Evolutionary conservation across 1,140 invertebrate species (phyloP).

Genomic region (Heliconius congener): DNA sequence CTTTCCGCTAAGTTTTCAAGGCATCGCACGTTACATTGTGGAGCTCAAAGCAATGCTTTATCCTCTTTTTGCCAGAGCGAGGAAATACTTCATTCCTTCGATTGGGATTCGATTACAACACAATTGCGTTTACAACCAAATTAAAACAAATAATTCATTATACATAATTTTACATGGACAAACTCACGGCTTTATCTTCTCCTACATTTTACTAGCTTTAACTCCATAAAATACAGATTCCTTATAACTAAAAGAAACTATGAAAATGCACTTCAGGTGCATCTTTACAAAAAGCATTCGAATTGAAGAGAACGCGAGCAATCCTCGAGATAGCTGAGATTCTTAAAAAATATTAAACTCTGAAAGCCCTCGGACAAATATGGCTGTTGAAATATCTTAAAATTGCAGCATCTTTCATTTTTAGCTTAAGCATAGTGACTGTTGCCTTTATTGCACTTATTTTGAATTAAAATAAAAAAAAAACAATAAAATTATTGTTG

Average conservation of each 20-base stretch:
- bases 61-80: too few relatives aligned
- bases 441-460: slow-evolving; percentile 24
- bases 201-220: too few relatives aligned
- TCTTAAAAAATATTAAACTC: slow-evolving; percentile 31
- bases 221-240: background rate
- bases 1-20: too few relatives aligned
- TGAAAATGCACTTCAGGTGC: slow-evolving; percentile 13
- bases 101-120: too few relatives aligned
- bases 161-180: too few relatives aligned
- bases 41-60: too few relatives aligned
- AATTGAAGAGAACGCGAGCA: slow-evolving; percentile 13
- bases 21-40: too few relatives aligned
- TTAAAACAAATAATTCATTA: too few relatives aligned
- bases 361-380: slow-evolving; percentile 33
- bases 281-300: slow-evolving; percentile 25
- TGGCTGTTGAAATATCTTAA: slow-evolving; percentile 25
- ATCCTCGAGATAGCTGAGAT: slow-evolving; percentile 16
- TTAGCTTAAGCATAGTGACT: slow-evolving; percentile 5
- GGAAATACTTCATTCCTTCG: too few relatives aligned
- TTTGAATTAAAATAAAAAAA: slow-evolving; percentile 16
- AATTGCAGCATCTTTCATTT: slow-evolving; percentile 23
- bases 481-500: background rate
- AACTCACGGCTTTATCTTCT: too few relatives aligned
- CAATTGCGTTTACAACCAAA: too few relatives aligned
- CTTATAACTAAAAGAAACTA: slow-evolving; percentile 9